Evolutionary conservation across 2,888 invertebrate species (phyloP), one percentile per base, ranked within the genome.

Genomic region (Clivina fossor): DNA sequence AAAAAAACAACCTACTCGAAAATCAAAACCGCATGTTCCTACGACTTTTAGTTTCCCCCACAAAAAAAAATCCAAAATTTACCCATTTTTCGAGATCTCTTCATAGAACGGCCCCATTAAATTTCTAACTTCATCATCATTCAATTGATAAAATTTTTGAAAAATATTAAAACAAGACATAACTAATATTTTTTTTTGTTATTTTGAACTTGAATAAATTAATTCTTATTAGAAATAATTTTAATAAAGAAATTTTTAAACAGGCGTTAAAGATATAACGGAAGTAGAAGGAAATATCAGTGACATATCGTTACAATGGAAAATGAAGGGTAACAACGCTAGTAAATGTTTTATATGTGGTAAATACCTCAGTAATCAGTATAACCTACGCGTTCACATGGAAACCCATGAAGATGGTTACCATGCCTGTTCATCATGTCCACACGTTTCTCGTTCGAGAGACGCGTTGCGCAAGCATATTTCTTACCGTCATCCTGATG

Each of bases 391-490:
- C 57, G 92, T 93, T 58, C 93, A 93, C 68, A 85, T 93, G 84
- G 93, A 93, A 69, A 92, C 92, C 15, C 93, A 93, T 72, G 88
- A 91, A 67, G 92, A 92, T 62, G 85, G 90, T 43, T 84, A 90
- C 22, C 91, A 93, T 72, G 90, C 91, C 24, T 93, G 93, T 68
- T 83, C 86, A 59, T 88, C 90, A 0, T 93, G 93, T 74, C 84
- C 86, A 1, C 93, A 93, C 71, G 91, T 93, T 30, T 92, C 91
- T 32, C 80, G 92, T 59, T 92, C 91, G 49, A 79, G 92, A 57
- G 93, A 93, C 71, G 93, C 93, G 20, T 74, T 93, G 48, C 77
- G 93, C 60, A 93, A 93, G 71, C 93, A 93, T 69, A 90, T 93
- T 32, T 91, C 92, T 0, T 93, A 93, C 67, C 75, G 91, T 50